Conservation (phyloP, 2,888 invertebrate genomes). For the Octodonta nipae region DNA sequence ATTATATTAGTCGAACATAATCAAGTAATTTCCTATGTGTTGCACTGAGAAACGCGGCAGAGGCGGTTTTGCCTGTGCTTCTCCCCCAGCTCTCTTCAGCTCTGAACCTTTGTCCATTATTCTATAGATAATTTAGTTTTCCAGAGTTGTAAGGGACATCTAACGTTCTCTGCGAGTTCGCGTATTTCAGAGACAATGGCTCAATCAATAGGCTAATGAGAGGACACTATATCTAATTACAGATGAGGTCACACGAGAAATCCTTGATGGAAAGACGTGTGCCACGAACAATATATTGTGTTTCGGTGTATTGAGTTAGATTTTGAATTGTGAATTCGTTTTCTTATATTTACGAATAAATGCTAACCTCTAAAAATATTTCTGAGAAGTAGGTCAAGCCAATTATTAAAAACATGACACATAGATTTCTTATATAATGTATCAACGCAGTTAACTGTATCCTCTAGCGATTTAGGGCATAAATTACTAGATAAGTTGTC, state of each 20-base stretch:
- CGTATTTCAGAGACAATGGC: constrained; percentile 37
- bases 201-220: constrained; percentile 41
- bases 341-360: no score
- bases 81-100: constrained; percentile 13
- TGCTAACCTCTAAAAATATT: no score
- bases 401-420: no score
- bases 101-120: constrained; percentile 31
- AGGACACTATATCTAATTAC: constrained; percentile 35
- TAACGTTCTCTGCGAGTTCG: constrained; percentile 24
- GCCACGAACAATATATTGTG: no score
- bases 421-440: no score
- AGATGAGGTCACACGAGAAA: constrained; percentile 23
- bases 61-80: constrained; percentile 12
- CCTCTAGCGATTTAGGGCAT: no score
- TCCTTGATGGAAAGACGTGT: no score
- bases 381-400: no score
- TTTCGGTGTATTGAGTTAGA: no score
- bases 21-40: constrained; percentile 3
- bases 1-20: constrained; percentile 4
- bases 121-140: constrained; percentile 19
- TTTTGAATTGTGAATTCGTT: no score
- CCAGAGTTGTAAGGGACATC: constrained; percentile 26
- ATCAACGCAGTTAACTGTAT: no score
- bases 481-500: no score
- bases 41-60: not conserved